These are phyloP conservation scores for Dasyprocta punctata DNA, from an alignment of 2,113 vertebrate species.

Conservation along the genomic window DNA sequence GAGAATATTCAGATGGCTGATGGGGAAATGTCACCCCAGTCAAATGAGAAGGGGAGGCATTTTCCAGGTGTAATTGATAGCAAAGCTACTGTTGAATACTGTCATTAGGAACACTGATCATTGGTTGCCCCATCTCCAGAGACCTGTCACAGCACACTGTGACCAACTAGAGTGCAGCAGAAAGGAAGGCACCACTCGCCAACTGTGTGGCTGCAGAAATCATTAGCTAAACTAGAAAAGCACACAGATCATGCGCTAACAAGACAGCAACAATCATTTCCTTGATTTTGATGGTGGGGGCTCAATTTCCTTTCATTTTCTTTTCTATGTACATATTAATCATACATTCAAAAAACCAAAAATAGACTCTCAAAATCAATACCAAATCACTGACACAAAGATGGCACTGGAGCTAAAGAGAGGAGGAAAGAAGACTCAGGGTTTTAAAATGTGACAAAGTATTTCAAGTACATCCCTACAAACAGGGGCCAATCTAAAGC, in stretches of 20 bases:
- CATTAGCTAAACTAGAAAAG: neutral
- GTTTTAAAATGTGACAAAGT: neutral
- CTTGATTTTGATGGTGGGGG: neutral
- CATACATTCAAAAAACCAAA: neutral
- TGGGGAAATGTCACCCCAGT: neutral
- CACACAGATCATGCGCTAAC: fast-evolving
- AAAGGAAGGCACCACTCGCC: neutral
- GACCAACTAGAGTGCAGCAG: neutral
- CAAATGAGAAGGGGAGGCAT: neutral
- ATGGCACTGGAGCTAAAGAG: neutral
- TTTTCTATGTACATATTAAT: neutral
- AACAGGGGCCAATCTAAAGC: too few species aligned
- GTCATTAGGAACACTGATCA: neutral
- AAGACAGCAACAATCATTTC: neutral
- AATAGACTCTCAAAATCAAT: neutral
- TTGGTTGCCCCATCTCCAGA: neutral
- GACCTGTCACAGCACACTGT: neutral
- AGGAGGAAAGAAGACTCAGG: neutral
- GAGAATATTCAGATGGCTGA: too few species aligned
- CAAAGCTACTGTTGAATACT: neutral
- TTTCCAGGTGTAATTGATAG: neutral
- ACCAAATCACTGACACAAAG: neutral
- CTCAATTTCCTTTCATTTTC: neutral
- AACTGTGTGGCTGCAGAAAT: fast-evolving
- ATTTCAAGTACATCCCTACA: neutral